Percentiles rank a stretch among this genome's conserved stretches.
Evolutionary conservation across 2,797 vertebrate genomes (phyloP).

Genomic region (Poecilia picta): DNA sequence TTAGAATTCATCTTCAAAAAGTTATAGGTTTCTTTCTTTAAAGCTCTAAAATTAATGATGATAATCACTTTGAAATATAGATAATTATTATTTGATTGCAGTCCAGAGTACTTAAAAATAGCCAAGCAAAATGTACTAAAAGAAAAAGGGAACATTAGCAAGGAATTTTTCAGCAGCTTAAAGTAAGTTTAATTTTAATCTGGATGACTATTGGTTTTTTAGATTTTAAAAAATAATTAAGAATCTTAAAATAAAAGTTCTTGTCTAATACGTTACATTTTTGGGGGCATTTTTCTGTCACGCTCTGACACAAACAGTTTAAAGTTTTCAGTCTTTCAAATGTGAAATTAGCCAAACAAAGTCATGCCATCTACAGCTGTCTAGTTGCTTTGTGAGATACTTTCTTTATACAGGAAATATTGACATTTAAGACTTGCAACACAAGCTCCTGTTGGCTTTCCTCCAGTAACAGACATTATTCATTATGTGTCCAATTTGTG

Average conservation of each 20-base stretch:
- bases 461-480: background rate
- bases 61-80: background rate
- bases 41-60: background rate
- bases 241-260: too few species aligned
- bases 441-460: background rate
- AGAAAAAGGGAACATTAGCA: too few species aligned
- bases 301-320: background rate
- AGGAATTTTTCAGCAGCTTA: too few species aligned
- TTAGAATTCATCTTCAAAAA: background rate
- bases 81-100: too few species aligned
- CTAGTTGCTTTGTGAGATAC: background rate
- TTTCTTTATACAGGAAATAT: background rate
- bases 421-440: background rate
- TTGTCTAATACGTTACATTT: too few species aligned
- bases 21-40: background rate
- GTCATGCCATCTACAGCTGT: background rate
- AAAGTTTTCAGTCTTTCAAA: background rate
- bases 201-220: too few species aligned
- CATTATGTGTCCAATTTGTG: background rate
- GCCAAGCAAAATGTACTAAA: too few species aligned
- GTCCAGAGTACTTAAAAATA: too few species aligned
- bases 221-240: too few species aligned
- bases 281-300: background rate
- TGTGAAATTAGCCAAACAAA: slow-evolving; percentile 1
- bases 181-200: too few species aligned